phyloP scores from a whole-genome alignment of 92 coral and sea anemone species.

The Ricordea florida region DNA sequence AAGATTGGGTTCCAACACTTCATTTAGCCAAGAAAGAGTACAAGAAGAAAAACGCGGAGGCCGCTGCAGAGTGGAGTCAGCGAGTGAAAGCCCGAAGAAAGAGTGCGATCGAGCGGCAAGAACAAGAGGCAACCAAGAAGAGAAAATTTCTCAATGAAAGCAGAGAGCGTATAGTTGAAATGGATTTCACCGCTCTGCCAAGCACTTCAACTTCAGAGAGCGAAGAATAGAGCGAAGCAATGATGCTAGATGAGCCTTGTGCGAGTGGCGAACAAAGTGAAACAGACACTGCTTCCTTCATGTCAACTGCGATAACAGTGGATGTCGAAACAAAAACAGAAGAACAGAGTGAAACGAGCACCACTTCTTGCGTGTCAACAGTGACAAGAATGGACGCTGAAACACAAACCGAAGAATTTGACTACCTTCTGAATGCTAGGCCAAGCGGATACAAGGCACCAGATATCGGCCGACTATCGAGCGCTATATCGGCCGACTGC shows the following conservation, averaged over 20 bases:
- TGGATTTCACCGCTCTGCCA: background rate
- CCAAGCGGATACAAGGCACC: conserved; percentile 24
- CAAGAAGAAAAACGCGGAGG: background rate
- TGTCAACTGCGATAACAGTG: conserved; percentile 3
- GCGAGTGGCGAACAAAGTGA: conserved; percentile 16
- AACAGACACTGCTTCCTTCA: conserved; percentile 26
- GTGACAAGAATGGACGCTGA: conserved; percentile 26
- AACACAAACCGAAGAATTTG: conserved; percentile 49
- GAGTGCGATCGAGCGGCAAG: conserved; percentile 5
- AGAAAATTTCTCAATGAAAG: conserved; percentile 21
- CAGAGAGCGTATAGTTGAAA: conserved; percentile 1
- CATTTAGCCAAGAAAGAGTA: conserved; percentile 7
- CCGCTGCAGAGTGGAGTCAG: background rate
- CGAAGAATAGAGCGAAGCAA: conserved; percentile 1
- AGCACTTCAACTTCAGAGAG: conserved; percentile 9
- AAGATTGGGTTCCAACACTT: conserved; percentile 11
- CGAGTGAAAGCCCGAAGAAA: conserved; percentile 6
- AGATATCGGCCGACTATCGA: background rate
- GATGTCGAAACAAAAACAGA: conserved; percentile 27
- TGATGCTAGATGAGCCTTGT: conserved; percentile 7
- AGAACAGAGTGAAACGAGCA: conserved; percentile 27
- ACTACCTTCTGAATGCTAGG: conserved; percentile 24
- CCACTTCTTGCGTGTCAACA: background rate
- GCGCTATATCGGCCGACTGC: no score
- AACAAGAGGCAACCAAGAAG: conserved; percentile 20